These are phyloP conservation scores for Prolemur simus DNA, from an alignment of 2,113 vertebrate species.

Conservation along the genomic window DNA sequence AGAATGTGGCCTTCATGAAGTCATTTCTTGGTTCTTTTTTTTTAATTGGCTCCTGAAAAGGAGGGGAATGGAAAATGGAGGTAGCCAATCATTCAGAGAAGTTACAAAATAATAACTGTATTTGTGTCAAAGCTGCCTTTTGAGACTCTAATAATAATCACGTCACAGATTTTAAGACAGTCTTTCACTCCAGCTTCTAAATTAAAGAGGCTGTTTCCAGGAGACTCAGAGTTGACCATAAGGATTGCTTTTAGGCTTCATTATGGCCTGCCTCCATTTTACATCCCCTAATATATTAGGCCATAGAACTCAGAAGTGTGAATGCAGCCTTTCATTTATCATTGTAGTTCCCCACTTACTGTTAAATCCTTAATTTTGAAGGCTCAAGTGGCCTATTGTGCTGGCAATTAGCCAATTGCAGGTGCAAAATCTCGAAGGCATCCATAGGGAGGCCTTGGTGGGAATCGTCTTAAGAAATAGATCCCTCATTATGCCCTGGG, in stretches of 20 bases:
- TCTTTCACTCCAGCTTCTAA: conserved; percentile 71
- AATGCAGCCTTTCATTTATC: conserved; percentile 70
- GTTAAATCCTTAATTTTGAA: conserved; percentile 61
- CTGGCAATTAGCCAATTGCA: conserved; percentile 75
- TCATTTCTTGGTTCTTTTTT: not conserved
- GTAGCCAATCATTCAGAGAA: conserved; percentile 4
- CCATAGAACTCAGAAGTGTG: conserved; percentile 64
- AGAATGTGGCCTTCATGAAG: conserved; percentile 25
- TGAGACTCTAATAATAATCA: conserved; percentile 52
- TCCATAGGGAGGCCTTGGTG: conserved; percentile 69
- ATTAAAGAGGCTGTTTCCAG: conserved; percentile 53
- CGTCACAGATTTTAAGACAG: conserved; percentile 58
- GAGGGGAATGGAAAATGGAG: not conserved
- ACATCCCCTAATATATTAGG: conserved; percentile 19
- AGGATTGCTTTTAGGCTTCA: conserved; percentile 31
- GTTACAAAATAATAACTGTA: conserved; percentile 59
- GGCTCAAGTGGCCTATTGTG: conserved; percentile 68
- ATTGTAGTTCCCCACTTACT: conserved; percentile 51
- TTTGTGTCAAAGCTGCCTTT: conserved; percentile 58
- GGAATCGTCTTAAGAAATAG: conserved; percentile 73
- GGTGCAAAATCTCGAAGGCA: conserved; percentile 72
- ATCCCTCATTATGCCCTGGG: not conserved
- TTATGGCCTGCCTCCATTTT: conserved; percentile 47
- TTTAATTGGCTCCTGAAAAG: conserved; percentile 39
- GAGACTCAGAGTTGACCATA: conserved; percentile 64